Evolutionary conservation across 2,888 invertebrate genomes (phyloP).

Genomic region (Margaritifera margaritifera): DNA sequence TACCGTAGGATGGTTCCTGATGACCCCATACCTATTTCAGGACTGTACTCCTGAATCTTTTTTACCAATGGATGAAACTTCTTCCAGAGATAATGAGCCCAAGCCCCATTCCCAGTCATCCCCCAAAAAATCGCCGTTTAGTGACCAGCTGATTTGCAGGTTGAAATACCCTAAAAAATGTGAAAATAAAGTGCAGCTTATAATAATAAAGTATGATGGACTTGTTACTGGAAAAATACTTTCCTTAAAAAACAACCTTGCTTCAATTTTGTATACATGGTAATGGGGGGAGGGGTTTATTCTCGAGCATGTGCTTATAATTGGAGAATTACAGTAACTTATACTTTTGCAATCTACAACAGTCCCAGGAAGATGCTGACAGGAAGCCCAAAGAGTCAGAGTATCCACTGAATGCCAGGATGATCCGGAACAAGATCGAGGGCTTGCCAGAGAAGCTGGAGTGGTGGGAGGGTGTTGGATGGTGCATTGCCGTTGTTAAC

Average conservation of each 20-base stretch:
- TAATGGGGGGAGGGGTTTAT: background rate
- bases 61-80: too few species aligned
- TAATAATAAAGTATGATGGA: too few species aligned
- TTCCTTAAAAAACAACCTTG: background rate
- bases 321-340: background rate
- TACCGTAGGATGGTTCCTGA: too few species aligned
- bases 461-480: conserved; percentile 48
- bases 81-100: too few species aligned
- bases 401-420: conserved; percentile 18
- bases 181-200: too few species aligned
- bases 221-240: background rate
- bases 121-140: too few species aligned
- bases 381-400: too few species aligned
- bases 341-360: conserved; percentile 1
- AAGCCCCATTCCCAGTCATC: too few species aligned
- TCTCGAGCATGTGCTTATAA: background rate
- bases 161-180: too few species aligned
- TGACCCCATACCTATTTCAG: too few species aligned
- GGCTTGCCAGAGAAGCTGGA: conserved; percentile 41
- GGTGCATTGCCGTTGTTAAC: conserved; percentile 39
- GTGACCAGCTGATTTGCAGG: too few species aligned
- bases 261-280: background rate
- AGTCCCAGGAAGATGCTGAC: background rate
- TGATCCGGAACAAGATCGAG: conserved; percentile 27
- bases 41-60: too few species aligned